phyloP scores from a whole-genome alignment of 2,888 invertebrate species.

The Athrips mouffetella region DNA sequence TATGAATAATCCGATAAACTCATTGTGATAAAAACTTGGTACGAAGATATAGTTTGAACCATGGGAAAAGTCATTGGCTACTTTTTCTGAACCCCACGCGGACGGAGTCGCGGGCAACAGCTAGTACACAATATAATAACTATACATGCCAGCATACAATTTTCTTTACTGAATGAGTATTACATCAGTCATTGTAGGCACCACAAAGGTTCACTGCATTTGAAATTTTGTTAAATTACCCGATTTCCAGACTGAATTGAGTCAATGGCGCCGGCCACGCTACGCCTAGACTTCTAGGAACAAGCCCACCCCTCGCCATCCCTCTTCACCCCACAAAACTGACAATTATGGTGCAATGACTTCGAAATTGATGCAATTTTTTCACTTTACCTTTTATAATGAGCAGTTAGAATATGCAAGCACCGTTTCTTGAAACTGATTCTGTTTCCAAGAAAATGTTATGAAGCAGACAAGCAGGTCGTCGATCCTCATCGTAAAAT shows the following conservation, averaged over 20 bases:
- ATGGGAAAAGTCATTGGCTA: too few species aligned
- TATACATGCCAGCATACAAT: too few species aligned
- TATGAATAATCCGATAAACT: too few species aligned
- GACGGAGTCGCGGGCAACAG: too few species aligned
- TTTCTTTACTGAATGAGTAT: too few species aligned
- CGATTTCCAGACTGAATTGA: constrained; percentile 44
- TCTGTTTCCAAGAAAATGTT: neutral
- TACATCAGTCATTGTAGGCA: too few species aligned
- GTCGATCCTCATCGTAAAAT: neutral
- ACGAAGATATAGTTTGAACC: too few species aligned
- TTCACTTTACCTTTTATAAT: constrained; percentile 18
- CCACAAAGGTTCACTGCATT: constrained; percentile 14
- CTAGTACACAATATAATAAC: too few species aligned
- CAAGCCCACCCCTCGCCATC: constrained; percentile 27
- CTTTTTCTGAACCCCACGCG: too few species aligned
- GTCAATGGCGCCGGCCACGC: constrained; percentile 51
- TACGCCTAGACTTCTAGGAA: constrained; percentile 51
- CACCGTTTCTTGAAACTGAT: constrained; percentile 7
- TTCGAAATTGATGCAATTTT: constrained; percentile 29
- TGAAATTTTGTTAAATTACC: constrained; percentile 36
- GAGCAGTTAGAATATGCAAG: constrained; percentile 1
- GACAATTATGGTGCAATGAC: constrained; percentile 55
- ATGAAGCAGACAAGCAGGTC: too few species aligned
- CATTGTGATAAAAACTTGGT: too few species aligned
- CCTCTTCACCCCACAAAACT: constrained; percentile 44